Conservation (phyloP, 2,113 vertebrate genomes). For the Ochotona curzoniae region DNA sequence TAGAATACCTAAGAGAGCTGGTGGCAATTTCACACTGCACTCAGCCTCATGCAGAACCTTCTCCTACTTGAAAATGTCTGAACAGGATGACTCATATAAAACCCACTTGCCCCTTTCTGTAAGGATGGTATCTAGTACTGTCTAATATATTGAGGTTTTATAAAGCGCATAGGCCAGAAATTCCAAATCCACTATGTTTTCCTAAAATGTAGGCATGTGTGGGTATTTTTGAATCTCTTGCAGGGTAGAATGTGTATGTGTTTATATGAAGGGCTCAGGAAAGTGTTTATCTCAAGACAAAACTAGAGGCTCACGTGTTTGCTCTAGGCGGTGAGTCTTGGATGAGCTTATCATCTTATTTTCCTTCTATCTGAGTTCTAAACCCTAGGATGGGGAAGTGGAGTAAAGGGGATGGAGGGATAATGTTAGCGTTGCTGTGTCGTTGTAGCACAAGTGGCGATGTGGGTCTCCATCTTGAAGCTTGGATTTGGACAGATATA, state of each 20-base stretch:
- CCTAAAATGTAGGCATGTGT: neutral
- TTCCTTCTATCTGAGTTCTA: neutral
- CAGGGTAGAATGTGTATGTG: neutral
- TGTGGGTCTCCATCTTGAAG: neutral
- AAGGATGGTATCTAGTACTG: neutral
- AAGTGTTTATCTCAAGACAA: neutral
- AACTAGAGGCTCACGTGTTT: neutral
- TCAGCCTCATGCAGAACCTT: neutral
- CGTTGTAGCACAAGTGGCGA: neutral
- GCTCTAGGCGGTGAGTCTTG: neutral
- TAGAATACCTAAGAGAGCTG: neutral
- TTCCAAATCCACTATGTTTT: neutral
- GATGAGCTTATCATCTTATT: neutral
- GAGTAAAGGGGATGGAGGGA: neutral
- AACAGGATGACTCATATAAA: neutral
- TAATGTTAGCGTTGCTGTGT: neutral
- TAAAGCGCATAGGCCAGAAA: neutral
- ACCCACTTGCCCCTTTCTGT: neutral
- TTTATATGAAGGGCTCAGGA: neutral
- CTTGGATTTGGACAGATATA: neutral
- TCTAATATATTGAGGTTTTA: neutral
- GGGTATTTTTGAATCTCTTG: neutral
- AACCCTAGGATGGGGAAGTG: neutral
- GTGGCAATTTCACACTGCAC: neutral
- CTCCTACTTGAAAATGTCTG: conserved; percentile 9